Conservation (phyloP, 2,113 vertebrate genomes). For the Xyrauchen texanus region DNA sequence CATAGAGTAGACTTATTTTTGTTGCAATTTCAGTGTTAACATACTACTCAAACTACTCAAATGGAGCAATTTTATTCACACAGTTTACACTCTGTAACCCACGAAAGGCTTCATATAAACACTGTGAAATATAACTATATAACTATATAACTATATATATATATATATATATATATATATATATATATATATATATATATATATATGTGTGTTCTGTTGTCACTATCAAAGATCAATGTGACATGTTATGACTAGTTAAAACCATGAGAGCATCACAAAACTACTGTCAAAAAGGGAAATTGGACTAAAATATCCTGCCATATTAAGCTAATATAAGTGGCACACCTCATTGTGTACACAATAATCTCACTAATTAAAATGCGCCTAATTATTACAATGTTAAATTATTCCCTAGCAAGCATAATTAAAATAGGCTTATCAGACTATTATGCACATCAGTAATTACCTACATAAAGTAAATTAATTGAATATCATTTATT, state of each 20-base stretch:
- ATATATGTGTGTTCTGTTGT: background rate
- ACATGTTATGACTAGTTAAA: too few relatives aligned
- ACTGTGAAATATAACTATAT: too few relatives aligned
- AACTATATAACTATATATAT: too few relatives aligned
- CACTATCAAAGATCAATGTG: background rate
- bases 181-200: too few relatives aligned
- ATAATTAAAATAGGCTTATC: constrained; percentile 69
- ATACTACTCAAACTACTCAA: too few relatives aligned
- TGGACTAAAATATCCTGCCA: background rate
- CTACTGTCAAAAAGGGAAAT: too few relatives aligned
- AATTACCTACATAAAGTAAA: constrained; percentile 63
- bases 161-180: too few relatives aligned
- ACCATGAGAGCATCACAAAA: too few relatives aligned
- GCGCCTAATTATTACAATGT: constrained; percentile 66
- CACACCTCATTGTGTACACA: constrained; percentile 44
- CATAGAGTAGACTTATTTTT: too few relatives aligned
- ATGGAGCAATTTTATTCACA: background rate
- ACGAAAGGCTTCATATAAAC: too few relatives aligned
- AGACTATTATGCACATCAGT: constrained; percentile 66
- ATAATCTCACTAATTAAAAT: constrained; percentile 65
- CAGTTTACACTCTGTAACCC: too few relatives aligned
- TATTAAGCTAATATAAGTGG: background rate
- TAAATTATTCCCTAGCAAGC: constrained; percentile 60
- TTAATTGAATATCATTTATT: constrained; percentile 63
- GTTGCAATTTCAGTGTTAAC: too few relatives aligned